These are phyloP conservation scores for Scotopteryx bipunctaria DNA, from an alignment of 2,888 invertebrate species.

Conservation along the genomic window DNA sequence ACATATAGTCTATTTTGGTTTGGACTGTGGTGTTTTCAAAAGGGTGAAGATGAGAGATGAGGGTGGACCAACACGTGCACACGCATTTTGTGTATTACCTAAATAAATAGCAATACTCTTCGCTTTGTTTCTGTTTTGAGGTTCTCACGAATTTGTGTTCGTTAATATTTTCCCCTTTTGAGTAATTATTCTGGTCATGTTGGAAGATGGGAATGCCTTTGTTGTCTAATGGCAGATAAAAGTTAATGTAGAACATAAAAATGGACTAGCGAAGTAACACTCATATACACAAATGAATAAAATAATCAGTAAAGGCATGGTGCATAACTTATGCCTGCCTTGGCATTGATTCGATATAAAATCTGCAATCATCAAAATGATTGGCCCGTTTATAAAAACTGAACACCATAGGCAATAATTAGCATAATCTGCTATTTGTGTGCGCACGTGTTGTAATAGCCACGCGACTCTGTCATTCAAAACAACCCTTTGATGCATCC, in stretches of 20 bases:
- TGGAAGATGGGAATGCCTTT: neutral
- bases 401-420: constrained; percentile 45
- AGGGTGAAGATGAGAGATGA: constrained; percentile 44
- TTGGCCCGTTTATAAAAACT: no score
- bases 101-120: constrained; percentile 73
- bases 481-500: constrained; percentile 55
- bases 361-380: no score
- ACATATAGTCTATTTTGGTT: constrained; percentile 42
- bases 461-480: constrained; percentile 56
- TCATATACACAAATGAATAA: no score
- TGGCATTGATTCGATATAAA: no score
- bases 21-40: constrained; percentile 22
- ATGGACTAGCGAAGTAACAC: no score
- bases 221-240: no score
- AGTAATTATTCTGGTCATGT: constrained; percentile 9
- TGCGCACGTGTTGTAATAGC: constrained; percentile 51
- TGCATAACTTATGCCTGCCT: no score
- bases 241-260: no score
- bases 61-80: constrained; percentile 71
- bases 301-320: no score
- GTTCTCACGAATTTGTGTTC: constrained; percentile 69
- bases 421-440: constrained; percentile 57
- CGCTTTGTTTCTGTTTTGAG: constrained; percentile 57
- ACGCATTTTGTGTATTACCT: constrained; percentile 78
- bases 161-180: constrained; percentile 38